A percentile compares a stretch with the other conserved stretches of the same genome.
These are phyloP conservation scores for Agrypnia vestita DNA, from an alignment of 1,140 invertebrate genomes.

Conservation along the genomic window DNA sequence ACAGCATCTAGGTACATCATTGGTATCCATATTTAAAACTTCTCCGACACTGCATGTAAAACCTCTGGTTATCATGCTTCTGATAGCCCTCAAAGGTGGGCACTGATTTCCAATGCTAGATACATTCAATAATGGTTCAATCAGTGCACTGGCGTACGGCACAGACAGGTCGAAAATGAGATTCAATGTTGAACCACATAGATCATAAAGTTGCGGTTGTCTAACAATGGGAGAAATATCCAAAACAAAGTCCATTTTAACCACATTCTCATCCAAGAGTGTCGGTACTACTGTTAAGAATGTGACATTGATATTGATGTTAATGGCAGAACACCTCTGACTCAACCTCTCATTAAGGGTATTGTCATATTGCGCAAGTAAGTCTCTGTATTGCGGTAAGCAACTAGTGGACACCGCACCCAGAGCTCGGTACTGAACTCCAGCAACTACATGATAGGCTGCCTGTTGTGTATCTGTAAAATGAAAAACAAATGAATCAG, in stretches of 20 bases:
- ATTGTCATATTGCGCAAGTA: constrained; percentile 86
- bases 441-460: constrained; percentile 91
- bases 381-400: constrained; percentile 88
- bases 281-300: constrained; percentile 87
- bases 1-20: constrained; percentile 93
- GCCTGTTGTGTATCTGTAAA: constrained; percentile 90
- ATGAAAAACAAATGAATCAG: constrained; percentile 23
- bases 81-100: constrained; percentile 88
- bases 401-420: constrained; percentile 89
- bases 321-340: constrained; percentile 93
- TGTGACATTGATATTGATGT: constrained; percentile 95
- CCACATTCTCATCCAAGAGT: constrained; percentile 88
- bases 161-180: constrained; percentile 95
- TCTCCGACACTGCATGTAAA: constrained; percentile 95
- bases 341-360: constrained; percentile 88
- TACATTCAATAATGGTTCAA: constrained; percentile 91
- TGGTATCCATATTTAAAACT: constrained; percentile 93
- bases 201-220: constrained; percentile 92
- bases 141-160: constrained; percentile 91
- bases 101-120: constrained; percentile 92
- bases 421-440: constrained; percentile 91
- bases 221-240: constrained; percentile 90
- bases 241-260: constrained; percentile 90
- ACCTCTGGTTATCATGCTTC: constrained; percentile 88
- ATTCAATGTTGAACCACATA: constrained; percentile 94